A percentile compares a stretch with the other conserved stretches of the same genome.
phyloP scores from a whole-genome alignment of 2,797 vertebrate species.

The Platyrinchus mystaceus region DNA sequence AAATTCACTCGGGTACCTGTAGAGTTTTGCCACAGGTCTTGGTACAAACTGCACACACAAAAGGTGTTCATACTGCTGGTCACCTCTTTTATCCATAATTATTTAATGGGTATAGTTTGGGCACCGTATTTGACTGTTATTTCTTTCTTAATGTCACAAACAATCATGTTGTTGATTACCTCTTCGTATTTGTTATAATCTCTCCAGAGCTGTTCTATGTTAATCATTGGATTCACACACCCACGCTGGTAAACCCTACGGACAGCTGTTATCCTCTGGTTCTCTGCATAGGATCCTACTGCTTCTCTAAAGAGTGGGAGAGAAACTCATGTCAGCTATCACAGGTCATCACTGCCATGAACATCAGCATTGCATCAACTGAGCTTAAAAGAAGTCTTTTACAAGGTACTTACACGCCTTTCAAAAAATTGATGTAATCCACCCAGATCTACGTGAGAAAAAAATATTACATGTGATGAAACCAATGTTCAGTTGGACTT shows the following conservation, averaged over 20 bases:
- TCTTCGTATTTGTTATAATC: constrained; percentile 99
- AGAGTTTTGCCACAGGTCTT: background rate
- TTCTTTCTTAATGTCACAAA: background rate
- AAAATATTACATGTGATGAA: constrained; percentile 67
- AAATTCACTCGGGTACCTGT: background rate
- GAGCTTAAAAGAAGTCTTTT: background rate
- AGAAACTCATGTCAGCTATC: constrained; percentile 55
- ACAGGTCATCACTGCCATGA: constrained; percentile 26
- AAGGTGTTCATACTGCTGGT: accelerated
- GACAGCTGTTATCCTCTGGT: constrained; percentile 97
- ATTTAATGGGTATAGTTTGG: background rate
- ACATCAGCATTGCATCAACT: constrained; percentile 29
- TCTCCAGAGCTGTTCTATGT: constrained; percentile 98
- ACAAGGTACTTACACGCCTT: constrained; percentile 94
- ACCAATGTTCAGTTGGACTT: constrained; percentile 22
- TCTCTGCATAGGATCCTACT: constrained; percentile 97
- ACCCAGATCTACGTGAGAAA: constrained; percentile 93
- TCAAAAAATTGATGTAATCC: constrained; percentile 99
- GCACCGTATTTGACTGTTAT: background rate
- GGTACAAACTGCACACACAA: background rate
- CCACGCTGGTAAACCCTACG: constrained; percentile 97
- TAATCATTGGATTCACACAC: constrained; percentile 99
- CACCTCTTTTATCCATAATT: background rate
- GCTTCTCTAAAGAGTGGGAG: constrained; percentile 84
- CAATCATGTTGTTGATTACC: constrained; percentile 77